phyloP scores from a whole-genome alignment of 2,888 invertebrate genomes.

The Creontiades dilutus region DNA sequence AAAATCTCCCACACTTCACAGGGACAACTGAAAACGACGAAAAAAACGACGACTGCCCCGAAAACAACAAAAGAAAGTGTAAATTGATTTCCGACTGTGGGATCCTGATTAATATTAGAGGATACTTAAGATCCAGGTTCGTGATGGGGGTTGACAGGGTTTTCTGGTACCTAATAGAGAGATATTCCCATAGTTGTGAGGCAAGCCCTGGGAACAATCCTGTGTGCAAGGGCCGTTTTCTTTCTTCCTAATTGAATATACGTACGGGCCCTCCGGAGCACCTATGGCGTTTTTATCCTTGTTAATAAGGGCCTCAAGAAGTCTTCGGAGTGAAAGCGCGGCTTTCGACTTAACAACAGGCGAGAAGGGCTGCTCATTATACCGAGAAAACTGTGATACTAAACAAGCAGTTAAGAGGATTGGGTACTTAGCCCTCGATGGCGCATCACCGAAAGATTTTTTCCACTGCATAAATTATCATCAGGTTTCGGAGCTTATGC shows the following conservation, averaged over 20 bases:
- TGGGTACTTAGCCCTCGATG: neutral
- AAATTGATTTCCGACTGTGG: constrained; percentile 51
- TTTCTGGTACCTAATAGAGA: constrained; percentile 1
- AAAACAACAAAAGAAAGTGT: constrained; percentile 45
- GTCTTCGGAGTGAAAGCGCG: constrained; percentile 23
- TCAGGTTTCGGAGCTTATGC: neutral
- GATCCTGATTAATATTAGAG: constrained; percentile 52
- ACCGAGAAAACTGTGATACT: constrained; percentile 35
- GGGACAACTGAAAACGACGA: too few species aligned
- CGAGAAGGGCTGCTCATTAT: constrained; percentile 21
- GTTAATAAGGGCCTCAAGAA: constrained; percentile 11
- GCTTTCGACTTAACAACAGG: neutral
- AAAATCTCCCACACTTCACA: constrained; percentile 41
- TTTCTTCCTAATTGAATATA: constrained; percentile 45
- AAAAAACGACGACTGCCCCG: neutral
- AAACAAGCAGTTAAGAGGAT: constrained; percentile 25
- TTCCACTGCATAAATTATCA: neutral
- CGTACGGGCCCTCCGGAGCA: neutral
- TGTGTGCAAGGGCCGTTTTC: neutral
- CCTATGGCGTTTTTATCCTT: neutral
- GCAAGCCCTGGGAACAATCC: constrained; percentile 18
- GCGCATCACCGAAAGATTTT: neutral
- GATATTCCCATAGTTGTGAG: constrained; percentile 48
- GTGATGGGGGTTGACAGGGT: constrained; percentile 50
- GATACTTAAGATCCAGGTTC: neutral